Percentiles rank a stretch among this genome's conserved stretches.
Conservation (phyloP, 1,140 invertebrate genomes). For the Bombyx mandarina region DNA sequence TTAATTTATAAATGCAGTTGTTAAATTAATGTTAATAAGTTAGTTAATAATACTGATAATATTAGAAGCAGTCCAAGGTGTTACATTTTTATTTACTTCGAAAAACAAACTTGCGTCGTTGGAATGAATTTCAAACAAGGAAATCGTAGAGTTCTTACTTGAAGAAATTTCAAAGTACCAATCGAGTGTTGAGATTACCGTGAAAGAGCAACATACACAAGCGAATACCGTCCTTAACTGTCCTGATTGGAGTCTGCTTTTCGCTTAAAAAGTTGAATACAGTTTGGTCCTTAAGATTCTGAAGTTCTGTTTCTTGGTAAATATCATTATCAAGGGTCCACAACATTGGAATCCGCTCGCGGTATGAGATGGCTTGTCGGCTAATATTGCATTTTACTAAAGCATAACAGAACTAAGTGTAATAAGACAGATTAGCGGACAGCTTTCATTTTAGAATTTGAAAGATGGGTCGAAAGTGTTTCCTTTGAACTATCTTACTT, state of each 20-base stretch:
- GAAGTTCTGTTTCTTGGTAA: constrained; percentile 17
- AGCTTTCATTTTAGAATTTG: too few species aligned
- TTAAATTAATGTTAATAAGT: too few species aligned
- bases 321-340: constrained; percentile 32
- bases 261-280: not conserved
- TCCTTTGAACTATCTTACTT: too few species aligned
- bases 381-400: too few species aligned
- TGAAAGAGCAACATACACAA: too few species aligned
- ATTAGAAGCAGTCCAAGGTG: constrained; percentile 17
- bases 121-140: constrained; percentile 27
- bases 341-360: constrained; percentile 18
- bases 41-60: not conserved
- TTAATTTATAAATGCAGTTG: too few species aligned
- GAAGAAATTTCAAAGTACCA: constrained; percentile 17
- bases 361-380: constrained; percentile 11
- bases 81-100: constrained; percentile 21
- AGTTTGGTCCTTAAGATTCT: not conserved
- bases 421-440: too few species aligned
- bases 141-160: constrained; percentile 22
- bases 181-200: constrained; percentile 13
- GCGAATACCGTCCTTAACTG: too few species aligned
- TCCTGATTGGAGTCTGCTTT: too few species aligned
- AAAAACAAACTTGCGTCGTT: constrained; percentile 18
- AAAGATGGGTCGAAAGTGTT: too few species aligned
- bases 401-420: too few species aligned